phyloP scores from a whole-genome alignment of 2,113 vertebrate genomes.

The Protobothrops mucrosquamatus region DNA sequence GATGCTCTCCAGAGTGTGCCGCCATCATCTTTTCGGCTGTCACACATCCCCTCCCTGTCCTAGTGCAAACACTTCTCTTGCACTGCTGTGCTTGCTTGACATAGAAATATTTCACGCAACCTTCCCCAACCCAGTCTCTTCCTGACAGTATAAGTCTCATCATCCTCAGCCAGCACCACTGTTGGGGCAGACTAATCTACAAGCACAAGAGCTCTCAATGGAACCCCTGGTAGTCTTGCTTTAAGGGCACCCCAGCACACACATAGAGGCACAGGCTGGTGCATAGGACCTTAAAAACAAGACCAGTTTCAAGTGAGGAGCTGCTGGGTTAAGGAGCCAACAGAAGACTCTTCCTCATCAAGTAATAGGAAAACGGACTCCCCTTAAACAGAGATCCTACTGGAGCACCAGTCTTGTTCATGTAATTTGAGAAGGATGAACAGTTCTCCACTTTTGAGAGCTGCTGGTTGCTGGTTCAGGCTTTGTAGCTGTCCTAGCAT shows the following conservation, averaged over 20 bases:
- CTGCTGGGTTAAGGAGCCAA: background rate
- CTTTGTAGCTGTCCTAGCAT: background rate
- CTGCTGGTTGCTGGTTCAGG: constrained; percentile 20
- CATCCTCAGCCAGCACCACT: background rate
- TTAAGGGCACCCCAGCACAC: background rate
- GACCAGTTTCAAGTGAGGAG: background rate
- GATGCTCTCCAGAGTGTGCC: background rate
- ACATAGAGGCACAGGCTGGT: background rate
- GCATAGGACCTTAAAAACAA: background rate
- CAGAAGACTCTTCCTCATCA: background rate
- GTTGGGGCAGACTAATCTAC: background rate
- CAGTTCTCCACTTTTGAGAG: background rate
- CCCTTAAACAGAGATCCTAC: background rate
- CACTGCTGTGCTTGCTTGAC: background rate
- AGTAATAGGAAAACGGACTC: background rate
- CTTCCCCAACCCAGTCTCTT: no score
- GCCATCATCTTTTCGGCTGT: background rate
- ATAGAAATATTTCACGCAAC: background rate
- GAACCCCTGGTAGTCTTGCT: background rate
- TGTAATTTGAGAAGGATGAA: background rate
- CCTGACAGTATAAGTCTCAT: background rate
- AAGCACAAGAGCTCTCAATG: background rate
- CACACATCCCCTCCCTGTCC: background rate
- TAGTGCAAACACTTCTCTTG: background rate
- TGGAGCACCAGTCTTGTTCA: background rate